Evolutionary conservation across 2,797 vertebrate genomes (phyloP).

Genomic region (Staurois parvus): DNA sequence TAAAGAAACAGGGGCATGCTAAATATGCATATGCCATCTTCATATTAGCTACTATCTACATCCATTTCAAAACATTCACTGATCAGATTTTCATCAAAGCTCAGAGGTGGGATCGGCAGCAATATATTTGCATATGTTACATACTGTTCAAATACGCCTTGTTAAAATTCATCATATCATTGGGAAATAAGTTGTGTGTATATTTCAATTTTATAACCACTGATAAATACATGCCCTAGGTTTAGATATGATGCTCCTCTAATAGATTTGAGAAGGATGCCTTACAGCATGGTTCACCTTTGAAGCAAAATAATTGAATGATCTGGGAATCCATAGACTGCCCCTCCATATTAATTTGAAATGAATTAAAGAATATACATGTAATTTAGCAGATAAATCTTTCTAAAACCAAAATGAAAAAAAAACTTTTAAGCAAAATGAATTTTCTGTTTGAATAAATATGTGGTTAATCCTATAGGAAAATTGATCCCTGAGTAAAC

Average conservation of each 20-base stretch:
- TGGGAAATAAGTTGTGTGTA: constrained; percentile 55
- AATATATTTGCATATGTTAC: constrained; percentile 61
- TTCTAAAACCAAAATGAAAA: constrained; percentile 6
- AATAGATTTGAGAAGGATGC: constrained; percentile 47
- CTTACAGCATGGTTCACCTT: constrained; percentile 42
- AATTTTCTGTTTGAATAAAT: background rate
- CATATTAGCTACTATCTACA: constrained; percentile 41
- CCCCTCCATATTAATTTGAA: constrained; percentile 43
- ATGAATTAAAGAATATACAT: constrained; percentile 42
- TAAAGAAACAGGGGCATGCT: constrained; percentile 41
- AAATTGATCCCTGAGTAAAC: too few relatives aligned
- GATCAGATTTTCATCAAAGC: constrained; percentile 48
- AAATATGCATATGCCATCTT: constrained; percentile 55
- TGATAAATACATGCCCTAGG: constrained; percentile 58
- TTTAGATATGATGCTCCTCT: constrained; percentile 48
- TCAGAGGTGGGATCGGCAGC: constrained; percentile 46
- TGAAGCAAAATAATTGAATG: constrained; percentile 49
- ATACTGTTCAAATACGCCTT: constrained; percentile 50
- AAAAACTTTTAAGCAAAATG: constrained; percentile 1
- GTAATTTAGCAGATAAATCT: constrained; percentile 29
- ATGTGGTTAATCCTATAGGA: too few relatives aligned
- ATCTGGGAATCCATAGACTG: constrained; percentile 46
- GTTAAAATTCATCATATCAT: constrained; percentile 60
- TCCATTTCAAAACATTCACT: constrained; percentile 30
- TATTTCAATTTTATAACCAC: constrained; percentile 56